Conservation (phyloP, 2,797 vertebrate species). For the Myripristis murdjan region DNA sequence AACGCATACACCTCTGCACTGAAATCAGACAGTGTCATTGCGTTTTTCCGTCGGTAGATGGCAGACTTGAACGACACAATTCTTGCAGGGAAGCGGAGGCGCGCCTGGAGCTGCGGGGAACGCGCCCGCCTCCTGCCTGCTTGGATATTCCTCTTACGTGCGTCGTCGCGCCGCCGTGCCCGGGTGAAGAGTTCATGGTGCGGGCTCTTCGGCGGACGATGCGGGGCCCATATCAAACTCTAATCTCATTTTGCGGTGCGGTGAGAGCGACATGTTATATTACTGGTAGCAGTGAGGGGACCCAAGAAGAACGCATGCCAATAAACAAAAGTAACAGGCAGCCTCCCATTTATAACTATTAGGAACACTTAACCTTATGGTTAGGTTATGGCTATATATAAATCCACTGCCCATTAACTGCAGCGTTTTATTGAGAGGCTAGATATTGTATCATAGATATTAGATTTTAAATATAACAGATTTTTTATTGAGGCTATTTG, state of each 20-base stretch:
- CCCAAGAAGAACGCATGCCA: slow-evolving; percentile 70
- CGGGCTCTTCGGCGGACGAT: slow-evolving; percentile 74
- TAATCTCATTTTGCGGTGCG: slow-evolving; percentile 78
- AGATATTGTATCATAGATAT: slow-evolving; percentile 72
- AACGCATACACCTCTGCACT: no score
- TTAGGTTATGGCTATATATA: slow-evolving; percentile 75
- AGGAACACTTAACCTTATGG: slow-evolving; percentile 85
- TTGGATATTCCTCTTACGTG: slow-evolving; percentile 39
- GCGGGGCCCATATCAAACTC: slow-evolving; percentile 67
- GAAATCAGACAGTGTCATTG: slow-evolving; percentile 17
- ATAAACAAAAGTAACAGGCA: slow-evolving; percentile 82
- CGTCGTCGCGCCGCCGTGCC: slow-evolving; percentile 45
- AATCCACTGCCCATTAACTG: slow-evolving; percentile 78
- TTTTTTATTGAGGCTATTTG: slow-evolving; percentile 74
- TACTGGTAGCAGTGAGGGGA: slow-evolving; percentile 70
- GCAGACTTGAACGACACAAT: slow-evolving; percentile 78
- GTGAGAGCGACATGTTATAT: slow-evolving; percentile 75
- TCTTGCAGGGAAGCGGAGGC: not conserved
- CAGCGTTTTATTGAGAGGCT: slow-evolving; percentile 69
- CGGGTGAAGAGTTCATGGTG: slow-evolving; percentile 85
- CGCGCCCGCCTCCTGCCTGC: slow-evolving; percentile 27
- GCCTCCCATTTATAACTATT: slow-evolving; percentile 83
- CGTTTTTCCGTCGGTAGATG: slow-evolving; percentile 75
- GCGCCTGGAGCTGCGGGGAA: not conserved
- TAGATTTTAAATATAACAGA: slow-evolving; percentile 72